Conservation (phyloP, 2,888 invertebrate species). For the Parnassius glacialis region DNA sequence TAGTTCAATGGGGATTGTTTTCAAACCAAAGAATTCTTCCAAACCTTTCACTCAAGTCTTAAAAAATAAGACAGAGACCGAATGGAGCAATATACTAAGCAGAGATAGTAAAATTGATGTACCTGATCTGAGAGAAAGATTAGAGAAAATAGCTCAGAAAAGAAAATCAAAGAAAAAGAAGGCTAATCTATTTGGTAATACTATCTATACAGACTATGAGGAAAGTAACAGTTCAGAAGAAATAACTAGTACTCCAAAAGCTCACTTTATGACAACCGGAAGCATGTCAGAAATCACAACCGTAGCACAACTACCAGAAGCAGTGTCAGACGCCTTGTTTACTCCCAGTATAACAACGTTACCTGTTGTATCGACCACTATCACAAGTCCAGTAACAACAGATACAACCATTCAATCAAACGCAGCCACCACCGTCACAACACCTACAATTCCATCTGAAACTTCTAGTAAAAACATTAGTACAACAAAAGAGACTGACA, state of each 20-base stretch:
- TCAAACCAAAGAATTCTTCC: constrained; percentile 69
- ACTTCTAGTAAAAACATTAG: constrained; percentile 1
- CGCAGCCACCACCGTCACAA: background rate
- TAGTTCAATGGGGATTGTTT: constrained; percentile 71
- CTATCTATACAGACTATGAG: constrained; percentile 62
- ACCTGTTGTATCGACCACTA: background rate
- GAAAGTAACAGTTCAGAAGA: constrained; percentile 51
- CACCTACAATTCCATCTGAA: background rate
- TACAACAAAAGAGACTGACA: constrained; percentile 1
- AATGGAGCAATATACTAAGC: constrained; percentile 51
- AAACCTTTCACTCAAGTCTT: constrained; percentile 71
- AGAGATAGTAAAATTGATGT: constrained; percentile 52
- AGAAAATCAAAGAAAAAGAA: constrained; percentile 67
- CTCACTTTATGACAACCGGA: constrained; percentile 24
- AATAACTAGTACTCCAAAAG: constrained; percentile 33
- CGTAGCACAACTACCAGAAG: background rate
- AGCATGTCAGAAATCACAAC: constrained; percentile 21
- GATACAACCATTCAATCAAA: background rate
- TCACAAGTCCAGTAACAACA: background rate
- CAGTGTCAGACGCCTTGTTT: constrained; percentile 1
- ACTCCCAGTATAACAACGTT: constrained; percentile 3
- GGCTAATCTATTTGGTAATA: constrained; percentile 54
- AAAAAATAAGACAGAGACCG: constrained; percentile 69
- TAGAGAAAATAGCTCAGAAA: constrained; percentile 69
- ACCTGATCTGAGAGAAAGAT: constrained; percentile 59